Base-by-base conservation (phyloP, 2,888 invertebrate genomes). In the Dendrolimus houi region DNA sequence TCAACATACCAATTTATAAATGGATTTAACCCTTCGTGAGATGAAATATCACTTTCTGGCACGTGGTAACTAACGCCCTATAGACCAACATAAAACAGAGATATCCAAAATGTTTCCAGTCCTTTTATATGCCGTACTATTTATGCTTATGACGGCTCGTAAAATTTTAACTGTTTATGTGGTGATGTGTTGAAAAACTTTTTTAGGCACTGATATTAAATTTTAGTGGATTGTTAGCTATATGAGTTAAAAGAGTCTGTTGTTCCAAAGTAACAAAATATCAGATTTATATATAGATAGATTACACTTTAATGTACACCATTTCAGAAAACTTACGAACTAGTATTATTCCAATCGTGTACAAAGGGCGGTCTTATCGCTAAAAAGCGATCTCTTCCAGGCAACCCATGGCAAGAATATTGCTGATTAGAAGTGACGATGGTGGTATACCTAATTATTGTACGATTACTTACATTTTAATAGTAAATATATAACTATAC, bases 1-100 rank as follows among this genome's bases (percentile, higher is more conserved):
- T 67, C 76, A 71, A 78, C 78, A 82, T 81, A 81, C 79, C 83
- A 79, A 79, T 80, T 79, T 86, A 83, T 82, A 82, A 83, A 85
- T 76, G 75, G 79, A 71, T 70, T 70, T 64, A 64, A 72, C 59
- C 70, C 70, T 65, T 72, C 72, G 77, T 80, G 79, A 85, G 66
- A 74, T 82, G 80, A 87, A 83, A 83, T 82, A 81, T 64, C 76
- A 65, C 60, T 59, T 56, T 61, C 47, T 47, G 79, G 79, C 83
- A 79, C 85, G 83, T 85, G 86, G 47, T 83, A 78, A 74, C 74
- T 63, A 70, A 74, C 67, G 66, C 70, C 72, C 77, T 77, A 77
- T 75, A 83, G 77, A 71, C 64, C 72, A 74, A 84, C 77, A 79
- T 76, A 73, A 76, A 83, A 75, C 78, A 81, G 76, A 73, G 64